Conservation (phyloP, 1,140 invertebrate species). For the Drosophila subpulchrella region DNA sequence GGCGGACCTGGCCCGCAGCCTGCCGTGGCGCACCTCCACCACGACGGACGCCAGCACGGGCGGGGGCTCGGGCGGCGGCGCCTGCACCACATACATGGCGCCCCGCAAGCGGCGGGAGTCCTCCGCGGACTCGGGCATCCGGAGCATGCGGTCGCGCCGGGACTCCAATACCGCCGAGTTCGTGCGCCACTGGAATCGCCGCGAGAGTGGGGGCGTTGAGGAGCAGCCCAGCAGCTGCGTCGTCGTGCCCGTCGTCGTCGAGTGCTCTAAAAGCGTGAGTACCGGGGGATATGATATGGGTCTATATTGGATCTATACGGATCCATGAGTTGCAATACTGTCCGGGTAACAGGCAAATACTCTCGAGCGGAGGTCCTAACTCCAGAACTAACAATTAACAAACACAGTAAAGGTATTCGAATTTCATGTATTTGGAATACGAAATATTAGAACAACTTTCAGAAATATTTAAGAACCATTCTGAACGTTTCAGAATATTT, state of each 20-base stretch:
- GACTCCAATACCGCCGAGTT: slow-evolving; percentile 91
- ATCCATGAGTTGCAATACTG: no score
- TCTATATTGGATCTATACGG: not conserved
- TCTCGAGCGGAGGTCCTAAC: no score
- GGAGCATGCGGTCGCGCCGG: slow-evolving; percentile 89
- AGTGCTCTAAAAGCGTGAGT: slow-evolving; percentile 77
- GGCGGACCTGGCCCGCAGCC: slow-evolving; percentile 91
- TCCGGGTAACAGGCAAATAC: no score
- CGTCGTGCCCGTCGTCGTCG: slow-evolving; percentile 67
- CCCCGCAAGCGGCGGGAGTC: slow-evolving; percentile 90
- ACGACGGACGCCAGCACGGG: slow-evolving; percentile 85
- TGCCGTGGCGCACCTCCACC: slow-evolving; percentile 90
- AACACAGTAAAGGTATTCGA: no score
- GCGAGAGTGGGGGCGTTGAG: slow-evolving; percentile 85
- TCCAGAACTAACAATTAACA: no score
- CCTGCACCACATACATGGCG: slow-evolving; percentile 85
- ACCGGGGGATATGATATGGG: not conserved
- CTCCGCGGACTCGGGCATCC: slow-evolving; percentile 92
- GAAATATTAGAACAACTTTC: no score
- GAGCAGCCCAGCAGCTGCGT: slow-evolving; percentile 48
- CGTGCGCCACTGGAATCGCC: slow-evolving; percentile 88
- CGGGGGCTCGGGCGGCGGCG: slow-evolving; percentile 20
- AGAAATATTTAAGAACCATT: no score
- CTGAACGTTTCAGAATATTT: no score
- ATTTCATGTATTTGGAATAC: no score